Conservation (phyloP, 2,888 invertebrate genomes). For the Teinopalpus imperialis region DNA sequence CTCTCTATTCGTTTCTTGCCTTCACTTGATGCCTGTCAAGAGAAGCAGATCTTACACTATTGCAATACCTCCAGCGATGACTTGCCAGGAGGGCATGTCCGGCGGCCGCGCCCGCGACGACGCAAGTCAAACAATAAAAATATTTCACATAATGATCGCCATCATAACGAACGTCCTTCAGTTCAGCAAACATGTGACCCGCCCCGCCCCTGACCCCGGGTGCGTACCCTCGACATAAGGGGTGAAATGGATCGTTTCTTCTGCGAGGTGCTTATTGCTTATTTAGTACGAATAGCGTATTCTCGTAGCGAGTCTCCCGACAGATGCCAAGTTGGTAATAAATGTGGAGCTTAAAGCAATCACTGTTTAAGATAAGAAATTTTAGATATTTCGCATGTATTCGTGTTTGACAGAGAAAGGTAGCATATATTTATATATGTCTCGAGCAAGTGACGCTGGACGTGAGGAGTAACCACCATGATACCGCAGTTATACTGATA, state of each 20-base stretch:
- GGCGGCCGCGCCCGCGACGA: too few species aligned
- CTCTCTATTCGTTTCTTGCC: too few species aligned
- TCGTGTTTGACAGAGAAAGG: too few species aligned
- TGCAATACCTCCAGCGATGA: too few species aligned
- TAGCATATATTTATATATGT: too few species aligned
- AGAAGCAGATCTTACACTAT: too few species aligned
- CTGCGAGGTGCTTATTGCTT: slow-evolving; percentile 13
- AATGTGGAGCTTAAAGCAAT: slow-evolving; percentile 1
- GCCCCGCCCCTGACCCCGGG: neutral
- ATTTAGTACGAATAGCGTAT: slow-evolving; percentile 9
- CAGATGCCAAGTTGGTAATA: slow-evolving; percentile 12
- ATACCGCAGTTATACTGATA: too few species aligned
- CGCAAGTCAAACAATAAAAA: neutral
- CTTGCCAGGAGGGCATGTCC: too few species aligned
- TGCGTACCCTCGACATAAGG: slow-evolving; percentile 2
- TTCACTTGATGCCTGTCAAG: too few species aligned
- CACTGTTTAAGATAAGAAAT: neutral
- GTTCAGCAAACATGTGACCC: neutral
- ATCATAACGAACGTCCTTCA: neutral
- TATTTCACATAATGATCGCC: neutral
- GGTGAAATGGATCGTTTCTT: slow-evolving; percentile 15
- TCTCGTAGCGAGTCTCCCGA: neutral
- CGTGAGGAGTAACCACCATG: too few species aligned
- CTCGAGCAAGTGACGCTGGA: too few species aligned
- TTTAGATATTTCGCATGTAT: too few species aligned